A percentile compares a stretch with the other conserved stretches of the same genome.
Conservation (phyloP, 2,797 vertebrate species). For the Galaxias olidus region DNA sequence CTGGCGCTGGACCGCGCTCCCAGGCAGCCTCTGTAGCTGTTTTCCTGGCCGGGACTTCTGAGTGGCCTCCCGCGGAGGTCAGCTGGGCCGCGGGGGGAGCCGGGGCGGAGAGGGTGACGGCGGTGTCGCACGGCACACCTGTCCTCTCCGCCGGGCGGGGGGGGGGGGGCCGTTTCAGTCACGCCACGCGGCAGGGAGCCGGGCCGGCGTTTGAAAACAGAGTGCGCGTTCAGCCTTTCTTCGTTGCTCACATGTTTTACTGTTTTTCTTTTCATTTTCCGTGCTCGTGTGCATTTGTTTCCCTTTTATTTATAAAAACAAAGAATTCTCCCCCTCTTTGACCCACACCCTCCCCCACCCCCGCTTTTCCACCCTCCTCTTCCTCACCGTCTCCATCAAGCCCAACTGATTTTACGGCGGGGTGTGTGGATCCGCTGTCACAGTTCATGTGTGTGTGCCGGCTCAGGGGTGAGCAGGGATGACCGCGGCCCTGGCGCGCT, state of each 20-base stretch:
- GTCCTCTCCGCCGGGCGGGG: constrained; percentile 47
- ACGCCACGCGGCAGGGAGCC: constrained; percentile 26
- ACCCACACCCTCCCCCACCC: too few relatives aligned
- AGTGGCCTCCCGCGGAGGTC: constrained; percentile 58
- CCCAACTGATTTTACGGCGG: too few relatives aligned
- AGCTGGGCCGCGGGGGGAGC: constrained; percentile 48
- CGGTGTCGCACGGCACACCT: constrained; percentile 61
- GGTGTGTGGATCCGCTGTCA: too few relatives aligned
- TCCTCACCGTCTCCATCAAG: neutral
- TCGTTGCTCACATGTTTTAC: neutral
- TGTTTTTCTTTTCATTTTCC: neutral
- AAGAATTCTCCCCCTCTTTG: neutral
- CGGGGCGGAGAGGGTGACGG: constrained; percentile 45
- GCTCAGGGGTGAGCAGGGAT: too few relatives aligned
- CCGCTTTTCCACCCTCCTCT: neutral
- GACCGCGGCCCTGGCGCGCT: constrained; percentile 29
- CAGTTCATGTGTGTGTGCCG: too few relatives aligned
- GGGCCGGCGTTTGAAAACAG: constrained; percentile 17
- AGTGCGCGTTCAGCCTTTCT: neutral
- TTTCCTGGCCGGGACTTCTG: constrained; percentile 59
- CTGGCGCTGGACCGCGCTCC: constrained; percentile 54
- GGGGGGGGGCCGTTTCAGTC: constrained; percentile 36
- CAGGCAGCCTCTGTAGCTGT: constrained; percentile 36
- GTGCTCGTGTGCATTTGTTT: neutral
- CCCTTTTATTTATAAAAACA: neutral